phyloP scores from a whole-genome alignment of 2,888 invertebrate genomes.

The Eulithis testata region DNA sequence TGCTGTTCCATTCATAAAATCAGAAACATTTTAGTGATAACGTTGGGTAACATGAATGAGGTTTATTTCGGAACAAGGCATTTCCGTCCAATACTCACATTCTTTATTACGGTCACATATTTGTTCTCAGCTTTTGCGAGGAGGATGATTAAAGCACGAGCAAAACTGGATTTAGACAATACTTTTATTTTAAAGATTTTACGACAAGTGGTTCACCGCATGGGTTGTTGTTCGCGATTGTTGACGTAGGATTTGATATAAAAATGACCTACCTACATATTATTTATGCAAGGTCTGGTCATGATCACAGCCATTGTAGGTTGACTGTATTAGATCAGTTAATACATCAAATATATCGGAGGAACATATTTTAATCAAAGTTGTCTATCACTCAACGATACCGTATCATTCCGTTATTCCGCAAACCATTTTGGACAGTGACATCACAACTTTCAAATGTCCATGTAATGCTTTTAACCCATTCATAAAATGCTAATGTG shows the following conservation, averaged over 20 bases:
- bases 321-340: not conserved
- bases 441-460: conserved; percentile 70
- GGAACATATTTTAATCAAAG: conserved; percentile 17
- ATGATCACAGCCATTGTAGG: too few relatives aligned
- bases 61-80: conserved; percentile 41
- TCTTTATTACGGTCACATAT: conserved; percentile 32
- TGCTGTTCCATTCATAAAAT: conserved; percentile 42
- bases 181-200: too few relatives aligned
- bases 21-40: conserved; percentile 31
- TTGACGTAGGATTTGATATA: too few relatives aligned
- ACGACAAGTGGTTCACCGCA: too few relatives aligned
- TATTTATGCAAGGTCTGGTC: too few relatives aligned
- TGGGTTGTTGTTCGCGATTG: too few relatives aligned
- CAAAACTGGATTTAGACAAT: too few relatives aligned
- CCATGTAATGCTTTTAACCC: conserved; percentile 63
- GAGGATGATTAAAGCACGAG: conserved; percentile 21
- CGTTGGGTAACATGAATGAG: conserved; percentile 35
- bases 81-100: conserved; percentile 38
- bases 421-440: conserved; percentile 46
- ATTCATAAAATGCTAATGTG: conserved; percentile 77
- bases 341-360: conserved; percentile 7
- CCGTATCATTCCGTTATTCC: conserved; percentile 31
- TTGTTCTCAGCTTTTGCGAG: conserved; percentile 22
- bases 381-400: conserved; percentile 26
- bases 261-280: too few relatives aligned